Percentiles rank a stretch among this genome's conserved stretches.
Evolutionary conservation across 2,888 invertebrate species (phyloP).

Genomic region (Pyrochroa serraticornis): DNA sequence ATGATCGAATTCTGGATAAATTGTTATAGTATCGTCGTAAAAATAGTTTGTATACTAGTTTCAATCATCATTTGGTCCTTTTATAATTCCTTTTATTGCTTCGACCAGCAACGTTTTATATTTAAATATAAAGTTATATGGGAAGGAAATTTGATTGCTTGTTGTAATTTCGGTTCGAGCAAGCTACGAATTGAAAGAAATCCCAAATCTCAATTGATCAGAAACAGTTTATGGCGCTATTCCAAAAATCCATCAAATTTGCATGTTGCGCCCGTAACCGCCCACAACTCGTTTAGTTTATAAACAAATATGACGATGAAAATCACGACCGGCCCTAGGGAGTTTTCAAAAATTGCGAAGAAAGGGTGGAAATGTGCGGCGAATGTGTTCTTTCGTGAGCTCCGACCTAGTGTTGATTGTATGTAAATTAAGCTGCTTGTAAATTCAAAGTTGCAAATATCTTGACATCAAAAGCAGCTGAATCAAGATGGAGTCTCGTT

Average conservation of each 20-base stretch:
- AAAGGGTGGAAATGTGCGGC: constrained; percentile 11
- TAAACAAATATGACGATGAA: too few relatives aligned
- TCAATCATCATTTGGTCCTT: not conserved
- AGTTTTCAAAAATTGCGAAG: constrained; percentile 1
- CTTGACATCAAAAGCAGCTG: constrained; percentile 47
- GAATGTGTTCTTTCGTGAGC: constrained; percentile 13
- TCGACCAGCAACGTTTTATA: constrained; percentile 2
- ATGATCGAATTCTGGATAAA: too few relatives aligned
- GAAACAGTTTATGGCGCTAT: constrained; percentile 3
- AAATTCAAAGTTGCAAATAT: constrained; percentile 48
- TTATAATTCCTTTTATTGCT: constrained; percentile 3
- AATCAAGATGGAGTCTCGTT: constrained; percentile 25
- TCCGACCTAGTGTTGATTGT: constrained; percentile 39
- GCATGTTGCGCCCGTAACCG: not conserved
- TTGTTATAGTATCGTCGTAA: not conserved
- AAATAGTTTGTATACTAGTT: not conserved
- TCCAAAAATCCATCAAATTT: constrained; percentile 3
- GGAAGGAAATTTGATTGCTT: constrained; percentile 2
- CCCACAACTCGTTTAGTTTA: too few relatives aligned
- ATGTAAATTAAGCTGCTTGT: constrained; percentile 45
- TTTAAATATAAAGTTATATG: constrained; percentile 11
- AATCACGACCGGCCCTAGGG: not conserved
- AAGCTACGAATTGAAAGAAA: not conserved
- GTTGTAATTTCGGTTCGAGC: not conserved
- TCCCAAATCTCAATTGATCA: not conserved